A percentile compares a stretch with the other conserved stretches of the same genome.
Evolutionary conservation across 1,140 invertebrate genomes (phyloP).

Genomic region (Drosophila nigrodunni): DNA sequence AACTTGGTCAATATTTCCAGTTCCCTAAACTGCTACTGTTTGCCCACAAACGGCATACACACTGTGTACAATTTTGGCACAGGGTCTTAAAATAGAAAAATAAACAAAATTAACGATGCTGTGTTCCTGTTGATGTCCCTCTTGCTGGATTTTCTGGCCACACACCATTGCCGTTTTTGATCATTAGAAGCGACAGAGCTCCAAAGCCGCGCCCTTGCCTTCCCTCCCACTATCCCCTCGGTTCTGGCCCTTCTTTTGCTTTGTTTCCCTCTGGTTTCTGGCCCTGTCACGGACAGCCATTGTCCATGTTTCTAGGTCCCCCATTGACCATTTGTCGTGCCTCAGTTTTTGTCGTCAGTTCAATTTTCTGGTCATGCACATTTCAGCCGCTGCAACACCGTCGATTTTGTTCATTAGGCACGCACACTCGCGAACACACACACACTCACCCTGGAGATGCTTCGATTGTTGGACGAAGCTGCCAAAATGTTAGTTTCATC

Average conservation of each 20-base stretch:
- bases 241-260: neutral
- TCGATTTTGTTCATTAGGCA: slow-evolving; percentile 77
- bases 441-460: slow-evolving; percentile 17
- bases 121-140: slow-evolving; percentile 31
- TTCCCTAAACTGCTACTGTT: no score
- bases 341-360: slow-evolving; percentile 71
- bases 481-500: slow-evolving; percentile 23
- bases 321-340: slow-evolving; percentile 71
- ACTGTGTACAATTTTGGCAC: no score
- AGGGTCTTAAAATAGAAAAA: slow-evolving; percentile 24
- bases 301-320: slow-evolving; percentile 5
- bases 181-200: slow-evolving; percentile 75
- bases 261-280: neutral
- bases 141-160: slow-evolving; percentile 16
- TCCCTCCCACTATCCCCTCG: no score
- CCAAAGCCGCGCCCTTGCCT: slow-evolving; percentile 55
- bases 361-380: slow-evolving; percentile 82
- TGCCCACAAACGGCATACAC: no score
- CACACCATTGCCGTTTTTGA: slow-evolving; percentile 40
- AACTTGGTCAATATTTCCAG: no score
- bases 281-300: neutral
- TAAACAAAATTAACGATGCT: slow-evolving; percentile 70
- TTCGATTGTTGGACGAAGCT: slow-evolving; percentile 38
- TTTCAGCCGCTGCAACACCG: slow-evolving; percentile 64
- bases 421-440: slow-evolving; percentile 39